Evolutionary conservation across 2,888 invertebrate species (phyloP).

Genomic region (Ormyrus labotus): DNA sequence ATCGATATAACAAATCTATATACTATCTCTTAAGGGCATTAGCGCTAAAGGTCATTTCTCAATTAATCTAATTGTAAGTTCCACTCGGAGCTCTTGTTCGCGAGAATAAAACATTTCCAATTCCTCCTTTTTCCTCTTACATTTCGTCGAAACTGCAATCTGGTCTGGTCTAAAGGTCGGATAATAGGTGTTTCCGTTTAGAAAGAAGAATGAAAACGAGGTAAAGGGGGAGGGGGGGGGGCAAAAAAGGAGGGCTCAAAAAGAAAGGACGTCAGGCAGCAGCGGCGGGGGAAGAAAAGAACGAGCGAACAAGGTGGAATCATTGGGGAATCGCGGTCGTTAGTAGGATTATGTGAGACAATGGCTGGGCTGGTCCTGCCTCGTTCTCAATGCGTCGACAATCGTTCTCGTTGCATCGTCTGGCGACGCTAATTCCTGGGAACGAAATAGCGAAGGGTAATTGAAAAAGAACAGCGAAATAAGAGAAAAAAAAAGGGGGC

Average conservation of each 20-base stretch:
- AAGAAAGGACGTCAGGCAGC: conserved; percentile 33
- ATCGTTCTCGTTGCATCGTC: conserved; percentile 58
- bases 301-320: conserved; percentile 53
- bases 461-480: conserved; percentile 57
- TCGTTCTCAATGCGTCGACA: conserved; percentile 57
- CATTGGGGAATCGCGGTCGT: conserved; percentile 58
- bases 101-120: conserved; percentile 10
- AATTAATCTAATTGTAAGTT: conserved; percentile 11
- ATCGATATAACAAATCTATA: too few species aligned
- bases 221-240: background rate
- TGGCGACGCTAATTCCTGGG: conserved; percentile 34
- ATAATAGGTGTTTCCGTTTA: conserved; percentile 51
- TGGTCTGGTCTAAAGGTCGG: conserved; percentile 16
- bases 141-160: conserved; percentile 33
- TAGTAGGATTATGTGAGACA: conserved; percentile 62
- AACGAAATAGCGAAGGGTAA: conserved; percentile 62
- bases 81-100: background rate
- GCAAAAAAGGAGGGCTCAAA: conserved; percentile 31
- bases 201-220: conserved; percentile 43
- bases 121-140: background rate
- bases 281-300: conserved; percentile 46
- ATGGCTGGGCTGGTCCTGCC: conserved; percentile 53
- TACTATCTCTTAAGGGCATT: too few species aligned
- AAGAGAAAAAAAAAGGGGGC: background rate
- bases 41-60: background rate